Evolutionary conservation across 2,113 vertebrate genomes (phyloP).

Genomic region (Neolamprologus variostigma): DNA sequence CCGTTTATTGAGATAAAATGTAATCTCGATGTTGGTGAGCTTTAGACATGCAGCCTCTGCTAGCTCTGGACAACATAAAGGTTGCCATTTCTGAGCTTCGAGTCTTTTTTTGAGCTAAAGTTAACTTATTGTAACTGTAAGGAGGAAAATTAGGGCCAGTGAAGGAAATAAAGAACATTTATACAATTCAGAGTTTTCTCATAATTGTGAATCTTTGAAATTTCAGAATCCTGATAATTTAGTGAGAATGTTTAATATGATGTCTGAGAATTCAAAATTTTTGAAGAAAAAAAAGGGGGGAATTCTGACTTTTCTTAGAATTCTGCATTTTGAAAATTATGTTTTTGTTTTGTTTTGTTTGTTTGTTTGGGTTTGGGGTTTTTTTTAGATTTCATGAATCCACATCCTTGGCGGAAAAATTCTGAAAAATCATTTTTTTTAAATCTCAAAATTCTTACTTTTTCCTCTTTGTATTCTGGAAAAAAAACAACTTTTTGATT

Average conservation of each 20-base stretch:
- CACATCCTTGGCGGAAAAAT: background rate
- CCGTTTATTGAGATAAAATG: background rate
- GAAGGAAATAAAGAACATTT: background rate
- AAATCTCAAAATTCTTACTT: background rate
- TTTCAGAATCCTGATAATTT: background rate
- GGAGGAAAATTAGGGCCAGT: background rate
- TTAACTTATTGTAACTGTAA: background rate
- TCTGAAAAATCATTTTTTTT: fast-evolving
- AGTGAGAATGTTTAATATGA: background rate
- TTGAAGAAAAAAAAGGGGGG: background rate
- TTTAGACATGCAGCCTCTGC: background rate
- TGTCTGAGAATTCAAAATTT: background rate
- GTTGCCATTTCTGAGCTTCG: background rate
- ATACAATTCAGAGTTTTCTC: background rate
- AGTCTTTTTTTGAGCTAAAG: background rate
- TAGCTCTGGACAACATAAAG: background rate
- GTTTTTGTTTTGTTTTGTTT: background rate
- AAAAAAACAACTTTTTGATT: background rate
- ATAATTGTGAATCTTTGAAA: background rate
- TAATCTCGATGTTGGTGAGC: background rate
- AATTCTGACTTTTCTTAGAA: background rate
- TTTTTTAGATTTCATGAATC: background rate
- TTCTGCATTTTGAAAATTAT: background rate
- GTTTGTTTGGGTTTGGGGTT: fast-evolving
- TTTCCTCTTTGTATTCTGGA: background rate